These are phyloP conservation scores for Allygus modestus DNA, from an alignment of 2,888 invertebrate species.

Conservation along the genomic window DNA sequence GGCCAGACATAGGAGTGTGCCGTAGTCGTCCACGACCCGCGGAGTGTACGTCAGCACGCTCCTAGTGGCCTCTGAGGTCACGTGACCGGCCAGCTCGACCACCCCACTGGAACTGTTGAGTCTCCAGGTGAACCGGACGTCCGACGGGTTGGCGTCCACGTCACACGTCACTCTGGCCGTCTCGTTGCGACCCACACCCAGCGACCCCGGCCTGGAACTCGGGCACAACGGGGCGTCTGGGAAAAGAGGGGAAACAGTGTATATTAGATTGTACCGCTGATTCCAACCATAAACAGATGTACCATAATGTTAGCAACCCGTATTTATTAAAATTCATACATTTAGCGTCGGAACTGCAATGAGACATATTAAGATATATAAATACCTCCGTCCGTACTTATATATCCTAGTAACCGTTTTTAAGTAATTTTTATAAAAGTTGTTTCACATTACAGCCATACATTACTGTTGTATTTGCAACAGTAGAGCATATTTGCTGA, in stretches of 20 bases:
- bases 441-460: too few species aligned
- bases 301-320: too few species aligned
- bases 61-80: slow-evolving; percentile 80
- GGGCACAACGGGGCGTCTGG: slow-evolving; percentile 85
- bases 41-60: slow-evolving; percentile 84
- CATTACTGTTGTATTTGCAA: too few species aligned
- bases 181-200: slow-evolving; percentile 86
- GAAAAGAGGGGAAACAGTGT: background rate
- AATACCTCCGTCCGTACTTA: too few species aligned
- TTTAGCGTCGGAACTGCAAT: too few species aligned
- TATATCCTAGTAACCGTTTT: too few species aligned
- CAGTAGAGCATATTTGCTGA: too few species aligned
- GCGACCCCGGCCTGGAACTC: slow-evolving; percentile 82
- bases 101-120: slow-evolving; percentile 76
- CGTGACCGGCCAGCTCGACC: slow-evolving; percentile 79
- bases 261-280: slow-evolving; percentile 45
- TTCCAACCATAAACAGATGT: too few species aligned
- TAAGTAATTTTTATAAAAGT: too few species aligned
- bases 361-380: too few species aligned
- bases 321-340: too few species aligned
- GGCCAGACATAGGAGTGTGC: slow-evolving; percentile 86
- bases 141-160: slow-evolving; percentile 86
- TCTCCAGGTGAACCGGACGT: slow-evolving; percentile 85
- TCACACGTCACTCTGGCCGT: slow-evolving; percentile 82
- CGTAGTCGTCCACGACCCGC: slow-evolving; percentile 85